These are phyloP conservation scores for Cinclus cinclus DNA, from an alignment of 2,113 vertebrate genomes.

Conservation along the genomic window DNA sequence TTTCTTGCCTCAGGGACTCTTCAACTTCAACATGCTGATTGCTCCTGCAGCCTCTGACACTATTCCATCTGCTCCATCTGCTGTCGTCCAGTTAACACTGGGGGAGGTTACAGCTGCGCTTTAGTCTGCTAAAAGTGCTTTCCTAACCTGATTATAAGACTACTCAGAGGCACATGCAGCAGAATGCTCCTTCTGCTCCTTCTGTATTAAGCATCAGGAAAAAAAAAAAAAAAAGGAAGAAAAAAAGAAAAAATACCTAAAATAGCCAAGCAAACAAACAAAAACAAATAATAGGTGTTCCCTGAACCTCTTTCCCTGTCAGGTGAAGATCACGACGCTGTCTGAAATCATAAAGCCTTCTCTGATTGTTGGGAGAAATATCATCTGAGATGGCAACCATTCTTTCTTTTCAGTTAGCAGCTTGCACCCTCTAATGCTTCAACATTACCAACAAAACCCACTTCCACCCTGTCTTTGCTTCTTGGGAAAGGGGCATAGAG, in stretches of 20 bases:
- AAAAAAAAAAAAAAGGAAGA: too few relatives aligned
- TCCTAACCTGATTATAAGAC: neutral
- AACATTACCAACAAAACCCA: neutral
- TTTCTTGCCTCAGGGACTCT: slow-evolving; percentile 32
- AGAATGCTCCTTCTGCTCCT: neutral
- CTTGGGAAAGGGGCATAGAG: neutral
- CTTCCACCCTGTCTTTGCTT: neutral
- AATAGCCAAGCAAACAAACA: neutral
- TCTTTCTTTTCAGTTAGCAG: neutral
- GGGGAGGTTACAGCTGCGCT: slow-evolving; percentile 6
- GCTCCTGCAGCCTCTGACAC: slow-evolving; percentile 8
- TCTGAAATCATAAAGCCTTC: neutral
- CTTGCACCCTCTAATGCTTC: neutral
- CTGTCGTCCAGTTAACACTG: slow-evolving; percentile 26
- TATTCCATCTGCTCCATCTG: slow-evolving; percentile 65
- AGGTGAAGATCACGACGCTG: neutral
- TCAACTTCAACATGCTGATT: neutral
- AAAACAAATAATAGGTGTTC: neutral
- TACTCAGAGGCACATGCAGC: neutral
- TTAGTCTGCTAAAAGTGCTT: neutral
- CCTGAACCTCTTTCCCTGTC: neutral
- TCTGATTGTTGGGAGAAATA: neutral
- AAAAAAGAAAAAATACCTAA: neutral
- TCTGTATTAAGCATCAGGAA: neutral
- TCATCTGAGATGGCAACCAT: neutral